Evolutionary conservation across 37 sponge, comb jelly and placozoan species (phyloP).

Genomic region (Mnemiopsis leidyi): DNA sequence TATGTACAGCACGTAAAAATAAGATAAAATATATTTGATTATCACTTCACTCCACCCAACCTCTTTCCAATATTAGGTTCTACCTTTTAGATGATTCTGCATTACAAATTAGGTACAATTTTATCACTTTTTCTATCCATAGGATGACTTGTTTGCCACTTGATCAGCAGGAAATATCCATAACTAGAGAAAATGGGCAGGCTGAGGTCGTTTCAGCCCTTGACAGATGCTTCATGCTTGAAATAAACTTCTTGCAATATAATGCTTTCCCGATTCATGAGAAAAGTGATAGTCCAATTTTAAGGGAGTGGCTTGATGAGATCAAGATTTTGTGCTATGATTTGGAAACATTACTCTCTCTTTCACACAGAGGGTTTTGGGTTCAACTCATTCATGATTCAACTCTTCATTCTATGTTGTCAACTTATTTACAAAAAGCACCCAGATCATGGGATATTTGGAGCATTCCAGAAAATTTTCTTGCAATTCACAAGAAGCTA

Average conservation of each 20-base stretch:
- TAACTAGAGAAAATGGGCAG: background rate
- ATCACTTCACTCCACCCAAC: too few relatives aligned
- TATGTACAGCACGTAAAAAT: too few relatives aligned
- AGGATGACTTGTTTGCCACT: constrained; percentile 8
- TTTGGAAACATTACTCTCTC: background rate
- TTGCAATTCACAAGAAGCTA: background rate
- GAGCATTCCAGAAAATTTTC: constrained; percentile 2
- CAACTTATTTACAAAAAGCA: constrained; percentile 44
- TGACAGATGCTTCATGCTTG: background rate
- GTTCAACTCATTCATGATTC: constrained; percentile 49
- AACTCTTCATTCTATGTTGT: constrained; percentile 32
- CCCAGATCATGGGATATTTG: constrained; percentile 55
- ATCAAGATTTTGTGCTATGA: constrained; percentile 7
- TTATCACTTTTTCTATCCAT: too few relatives aligned
- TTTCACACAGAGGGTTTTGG: constrained; percentile 33
- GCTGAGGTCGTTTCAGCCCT: background rate
- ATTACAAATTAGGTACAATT: too few relatives aligned
- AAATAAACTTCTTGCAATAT: constrained; percentile 43
- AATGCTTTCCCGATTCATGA: constrained; percentile 48
- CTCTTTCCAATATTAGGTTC: too few relatives aligned
- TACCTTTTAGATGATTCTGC: too few relatives aligned
- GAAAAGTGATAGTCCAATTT: background rate
- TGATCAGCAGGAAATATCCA: background rate
- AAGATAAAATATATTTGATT: too few relatives aligned
- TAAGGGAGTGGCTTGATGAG: constrained; percentile 21